Evolutionary conservation across 2,113 vertebrate genomes (phyloP).

Genomic region (Clupea harengus): DNA sequence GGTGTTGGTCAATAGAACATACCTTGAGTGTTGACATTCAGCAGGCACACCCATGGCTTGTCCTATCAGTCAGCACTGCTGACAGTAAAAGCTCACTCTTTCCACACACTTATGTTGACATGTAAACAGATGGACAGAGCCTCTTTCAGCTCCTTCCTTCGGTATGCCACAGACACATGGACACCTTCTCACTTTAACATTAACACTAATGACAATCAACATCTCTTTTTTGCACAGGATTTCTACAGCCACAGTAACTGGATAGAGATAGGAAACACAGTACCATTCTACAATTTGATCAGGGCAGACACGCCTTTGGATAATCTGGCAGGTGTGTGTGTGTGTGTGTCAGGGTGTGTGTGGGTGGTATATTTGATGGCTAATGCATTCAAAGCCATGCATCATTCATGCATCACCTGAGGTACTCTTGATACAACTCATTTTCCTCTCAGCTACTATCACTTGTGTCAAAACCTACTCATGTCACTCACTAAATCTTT

Average conservation of each 20-base stretch:
- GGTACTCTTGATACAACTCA: too few species aligned
- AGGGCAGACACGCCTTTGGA: slow-evolving; percentile 51
- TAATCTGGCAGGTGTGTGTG: slow-evolving; percentile 59
- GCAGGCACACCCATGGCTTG: not conserved
- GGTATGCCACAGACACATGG: not conserved
- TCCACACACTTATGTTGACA: not conserved
- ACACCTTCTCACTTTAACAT: not conserved
- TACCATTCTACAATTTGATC: slow-evolving; percentile 56
- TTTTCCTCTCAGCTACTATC: too few species aligned
- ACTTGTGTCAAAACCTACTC: too few species aligned
- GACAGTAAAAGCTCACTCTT: not conserved
- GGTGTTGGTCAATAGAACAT: not conserved
- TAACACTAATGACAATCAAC: not conserved
- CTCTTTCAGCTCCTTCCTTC: not conserved
- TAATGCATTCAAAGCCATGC: too few species aligned
- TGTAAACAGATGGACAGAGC: not conserved
- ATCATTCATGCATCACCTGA: too few species aligned
- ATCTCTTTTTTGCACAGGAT: slow-evolving; percentile 46
- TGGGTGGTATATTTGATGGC: too few species aligned
- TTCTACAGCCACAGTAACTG: slow-evolving; percentile 73
- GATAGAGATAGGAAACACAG: slow-evolving; percentile 61
- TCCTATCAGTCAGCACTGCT: not conserved
- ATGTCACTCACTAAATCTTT: too few species aligned
- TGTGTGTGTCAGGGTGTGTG: not conserved
- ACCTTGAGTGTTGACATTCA: not conserved